A percentile compares a stretch with the other conserved stretches of the same genome.
Evolutionary conservation across 1,140 invertebrate genomes (phyloP).

Genomic region (Sipha flava): DNA sequence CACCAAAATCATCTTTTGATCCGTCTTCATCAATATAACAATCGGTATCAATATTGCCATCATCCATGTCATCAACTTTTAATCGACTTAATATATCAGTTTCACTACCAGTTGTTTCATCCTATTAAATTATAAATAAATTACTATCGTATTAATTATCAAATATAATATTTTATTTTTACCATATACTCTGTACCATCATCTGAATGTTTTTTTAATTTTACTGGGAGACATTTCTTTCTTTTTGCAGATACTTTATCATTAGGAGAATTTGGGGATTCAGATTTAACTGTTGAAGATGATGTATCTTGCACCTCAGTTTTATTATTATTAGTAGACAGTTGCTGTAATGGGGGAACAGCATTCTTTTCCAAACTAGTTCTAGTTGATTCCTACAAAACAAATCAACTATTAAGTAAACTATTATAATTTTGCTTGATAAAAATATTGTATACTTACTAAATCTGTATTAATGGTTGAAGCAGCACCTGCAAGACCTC

Average conservation of each 20-base stretch:
- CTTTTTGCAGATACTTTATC: conserved; percentile 21
- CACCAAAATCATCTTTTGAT: conserved; percentile 22
- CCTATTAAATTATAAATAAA: not conserved
- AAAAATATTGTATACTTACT: conserved; percentile 3
- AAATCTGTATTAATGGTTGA: conserved; percentile 34
- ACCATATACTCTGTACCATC: conserved; percentile 16
- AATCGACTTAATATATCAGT: conserved; percentile 21
- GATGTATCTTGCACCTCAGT: conserved; percentile 10
- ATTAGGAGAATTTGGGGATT: conserved; percentile 7
- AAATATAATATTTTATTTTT: not conserved
- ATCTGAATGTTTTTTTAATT: conserved; percentile 17
- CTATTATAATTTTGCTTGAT: not conserved
- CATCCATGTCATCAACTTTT: conserved; percentile 21
- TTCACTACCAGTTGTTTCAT: conserved; percentile 27
- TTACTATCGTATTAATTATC: not conserved
- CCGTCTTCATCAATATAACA: conserved; percentile 15
- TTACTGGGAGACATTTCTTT: conserved; percentile 13
- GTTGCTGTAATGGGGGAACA: conserved; percentile 14
- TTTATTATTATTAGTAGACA: conserved; percentile 20
- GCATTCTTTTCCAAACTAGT: conserved; percentile 17
- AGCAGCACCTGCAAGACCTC: conserved; percentile 65
- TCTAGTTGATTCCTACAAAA: conserved; percentile 17
- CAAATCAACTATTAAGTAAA: not conserved
- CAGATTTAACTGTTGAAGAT: conserved; percentile 4
- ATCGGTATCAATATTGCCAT: conserved; percentile 8